Evolutionary conservation across 1,140 invertebrate species (phyloP).

Genomic region (Atopsyche davidsoni): DNA sequence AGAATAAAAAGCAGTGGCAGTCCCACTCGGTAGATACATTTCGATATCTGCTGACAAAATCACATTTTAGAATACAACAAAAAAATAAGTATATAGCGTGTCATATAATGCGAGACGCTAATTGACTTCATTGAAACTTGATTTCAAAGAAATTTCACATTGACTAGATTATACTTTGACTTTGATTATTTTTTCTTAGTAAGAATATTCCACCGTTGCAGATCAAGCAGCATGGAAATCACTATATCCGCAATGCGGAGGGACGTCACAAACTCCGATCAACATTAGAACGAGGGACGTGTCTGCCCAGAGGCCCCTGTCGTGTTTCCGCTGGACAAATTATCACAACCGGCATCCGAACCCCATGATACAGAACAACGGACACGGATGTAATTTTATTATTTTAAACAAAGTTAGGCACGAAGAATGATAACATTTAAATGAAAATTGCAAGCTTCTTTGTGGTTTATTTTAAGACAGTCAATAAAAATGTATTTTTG

Average conservation of each 20-base stretch:
- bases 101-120: background rate
- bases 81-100: too few species aligned
- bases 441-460: too few species aligned
- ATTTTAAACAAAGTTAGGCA: too few species aligned
- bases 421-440: too few species aligned
- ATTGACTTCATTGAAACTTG: background rate
- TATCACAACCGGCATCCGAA: conserved; percentile 10
- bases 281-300: conserved; percentile 2
- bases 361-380: conserved; percentile 8
- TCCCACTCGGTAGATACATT: too few species aligned
- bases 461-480: conserved; percentile 1
- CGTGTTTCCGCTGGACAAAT: conserved; percentile 14
- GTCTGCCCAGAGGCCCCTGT: background rate
- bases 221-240: conserved; percentile 14
- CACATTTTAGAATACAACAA: too few species aligned
- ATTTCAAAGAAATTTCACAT: background rate
- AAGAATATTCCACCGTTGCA: too few species aligned
- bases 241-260: conserved; percentile 14
- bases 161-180: too few species aligned
- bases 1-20: too few species aligned
- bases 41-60: too few species aligned
- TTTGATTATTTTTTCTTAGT: too few species aligned
- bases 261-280: conserved; percentile 17
- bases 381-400: conserved; percentile 24
- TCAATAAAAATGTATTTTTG: background rate